These are phyloP conservation scores for Drosophila mulleri DNA, from an alignment of 2,888 invertebrate genomes.

Conservation along the genomic window DNA sequence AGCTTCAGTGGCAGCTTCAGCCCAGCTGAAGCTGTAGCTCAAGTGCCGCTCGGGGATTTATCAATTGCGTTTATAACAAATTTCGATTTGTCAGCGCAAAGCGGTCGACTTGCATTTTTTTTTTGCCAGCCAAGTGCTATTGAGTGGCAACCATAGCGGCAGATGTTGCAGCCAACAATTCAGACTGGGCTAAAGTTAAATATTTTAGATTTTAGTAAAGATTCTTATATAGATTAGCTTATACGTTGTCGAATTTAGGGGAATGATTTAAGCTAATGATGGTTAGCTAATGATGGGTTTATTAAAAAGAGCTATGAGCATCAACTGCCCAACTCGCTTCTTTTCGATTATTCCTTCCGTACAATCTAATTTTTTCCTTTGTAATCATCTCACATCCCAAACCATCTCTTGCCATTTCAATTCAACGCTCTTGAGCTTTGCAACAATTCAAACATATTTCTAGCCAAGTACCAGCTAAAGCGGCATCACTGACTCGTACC, in stretches of 20 bases:
- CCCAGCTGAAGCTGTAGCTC: conserved; percentile 53
- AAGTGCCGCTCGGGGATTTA: conserved; percentile 75
- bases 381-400: background rate
- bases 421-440: background rate
- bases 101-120: conserved; percentile 43
- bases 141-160: conserved; percentile 18
- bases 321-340: too few species aligned
- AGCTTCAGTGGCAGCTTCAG: conserved; percentile 10
- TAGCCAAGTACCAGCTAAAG: conserved; percentile 16
- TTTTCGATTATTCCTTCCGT: too few species aligned
- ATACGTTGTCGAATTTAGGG: too few species aligned
- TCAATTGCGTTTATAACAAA: conserved; percentile 79
- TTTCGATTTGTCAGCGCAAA: conserved; percentile 78
- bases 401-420: background rate
- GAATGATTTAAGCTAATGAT: background rate
- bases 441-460: background rate
- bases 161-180: conserved; percentile 1
- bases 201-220: background rate
- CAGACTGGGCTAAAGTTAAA: background rate
- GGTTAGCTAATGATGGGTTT: too few species aligned
- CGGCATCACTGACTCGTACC: conserved; percentile 10
- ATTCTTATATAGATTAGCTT: background rate
- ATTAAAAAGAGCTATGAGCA: too few species aligned
- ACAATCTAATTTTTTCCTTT: background rate
- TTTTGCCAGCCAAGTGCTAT: conserved; percentile 47